Conservation (phyloP, 2,113 vertebrate species). For the Pogona vitticeps region DNA sequence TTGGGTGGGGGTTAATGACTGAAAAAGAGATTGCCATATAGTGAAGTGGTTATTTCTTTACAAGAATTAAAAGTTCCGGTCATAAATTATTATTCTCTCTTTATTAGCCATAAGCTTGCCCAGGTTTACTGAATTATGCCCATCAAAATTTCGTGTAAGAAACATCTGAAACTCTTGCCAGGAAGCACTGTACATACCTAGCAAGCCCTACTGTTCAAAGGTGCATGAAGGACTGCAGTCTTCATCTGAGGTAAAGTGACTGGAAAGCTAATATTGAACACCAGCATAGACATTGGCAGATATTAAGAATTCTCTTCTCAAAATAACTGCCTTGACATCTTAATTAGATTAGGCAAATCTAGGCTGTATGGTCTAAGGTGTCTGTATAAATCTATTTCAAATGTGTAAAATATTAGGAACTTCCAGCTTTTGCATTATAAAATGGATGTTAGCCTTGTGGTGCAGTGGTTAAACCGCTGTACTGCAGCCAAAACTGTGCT, state of each 20-base stretch:
- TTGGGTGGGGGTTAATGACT: neutral
- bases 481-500: too few relatives aligned
- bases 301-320: neutral
- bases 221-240: neutral
- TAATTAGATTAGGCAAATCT: neutral
- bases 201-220: neutral
- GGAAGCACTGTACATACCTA: neutral
- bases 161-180: neutral
- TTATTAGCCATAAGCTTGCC: too few relatives aligned
- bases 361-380: neutral
- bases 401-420: neutral
- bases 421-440: neutral
- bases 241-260: neutral
- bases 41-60: too few relatives aligned
- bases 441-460: too few relatives aligned
- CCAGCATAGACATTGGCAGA: neutral
- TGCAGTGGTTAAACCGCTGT: too few relatives aligned
- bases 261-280: neutral
- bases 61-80: too few relatives aligned
- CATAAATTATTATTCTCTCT: too few relatives aligned
- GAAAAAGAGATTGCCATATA: too few relatives aligned
- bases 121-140: too few relatives aligned
- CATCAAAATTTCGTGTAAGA: neutral
- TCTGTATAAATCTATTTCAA: neutral
- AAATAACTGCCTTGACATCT: neutral